Base-by-base conservation (phyloP, 2,888 invertebrate species). In the Melanostoma mellinum region DNA sequence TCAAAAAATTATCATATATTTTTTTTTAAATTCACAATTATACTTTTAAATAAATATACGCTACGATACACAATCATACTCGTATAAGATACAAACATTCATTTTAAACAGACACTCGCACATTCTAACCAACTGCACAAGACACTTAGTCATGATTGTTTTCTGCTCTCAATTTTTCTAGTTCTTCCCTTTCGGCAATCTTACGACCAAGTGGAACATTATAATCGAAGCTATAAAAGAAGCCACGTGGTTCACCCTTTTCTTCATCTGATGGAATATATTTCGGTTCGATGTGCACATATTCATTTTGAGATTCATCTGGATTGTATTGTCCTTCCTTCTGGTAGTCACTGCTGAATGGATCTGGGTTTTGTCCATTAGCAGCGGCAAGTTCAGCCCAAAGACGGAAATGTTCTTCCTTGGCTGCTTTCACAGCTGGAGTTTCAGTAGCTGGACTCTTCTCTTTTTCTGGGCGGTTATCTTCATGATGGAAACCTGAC, bases 401-500 rank as follows among this genome's bases (percentile, higher is more conserved):
- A 33, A 94, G 93, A 87, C 93, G 92, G 88, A 94, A 93, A 89
- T 94, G 94, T 68, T 94, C 94, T 61, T 94, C 93, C 84, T 95
- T 93, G 40, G 95, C 96, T 10, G 93, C 94, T 76, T 93, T 92
- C 3, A 96, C 95, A 81, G 94, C 95, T 0, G 94, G 94, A 0
- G 94, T 94, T 88, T 95, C 95, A 85, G 94, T 93, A 8, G 93
- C 93, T 0, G 94, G 94, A 88, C 93, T 91, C 67, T 94, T 93
- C 61, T 92, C 92, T 61, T 93, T 92, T 87, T 94, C 93, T 9
- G 95, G 94, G 2, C 94, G 91, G 89, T 96, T 95, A 88, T 95
- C 95, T 77, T 94, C 93, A 85, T 95, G 95, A 91, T 96, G 95
- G 92, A 96, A 96, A n/a, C 96, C 96, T 85, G 93, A 92, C 85